Percentiles rank a stretch among this genome's conserved stretches.
These are phyloP conservation scores for Isaurus tuberculatus DNA, from an alignment of 92 coral and sea anemone species.

Conservation along the genomic window DNA sequence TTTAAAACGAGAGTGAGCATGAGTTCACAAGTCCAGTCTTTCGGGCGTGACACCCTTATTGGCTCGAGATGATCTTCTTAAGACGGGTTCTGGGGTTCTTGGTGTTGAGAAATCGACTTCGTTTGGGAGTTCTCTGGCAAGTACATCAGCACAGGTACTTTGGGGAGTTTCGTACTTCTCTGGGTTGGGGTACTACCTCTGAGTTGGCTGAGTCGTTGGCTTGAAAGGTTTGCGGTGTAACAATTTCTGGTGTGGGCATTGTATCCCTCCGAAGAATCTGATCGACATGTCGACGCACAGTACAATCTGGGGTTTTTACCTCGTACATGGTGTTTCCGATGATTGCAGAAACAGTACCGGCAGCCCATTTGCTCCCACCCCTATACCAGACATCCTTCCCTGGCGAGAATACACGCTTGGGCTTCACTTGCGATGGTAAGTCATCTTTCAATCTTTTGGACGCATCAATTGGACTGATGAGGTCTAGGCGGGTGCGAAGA, in stretches of 20 bases:
- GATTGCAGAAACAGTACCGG: conserved; percentile 13
- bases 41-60: too few species aligned
- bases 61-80: too few species aligned
- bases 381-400: conserved; percentile 18
- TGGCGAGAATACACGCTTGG: conserved; percentile 22
- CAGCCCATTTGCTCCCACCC: conserved; percentile 14
- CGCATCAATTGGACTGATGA: conserved; percentile 19
- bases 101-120: too few species aligned
- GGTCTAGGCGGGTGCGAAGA: conserved; percentile 32
- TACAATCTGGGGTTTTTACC: conserved; percentile 14
- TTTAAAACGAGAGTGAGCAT: too few species aligned
- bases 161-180: too few species aligned
- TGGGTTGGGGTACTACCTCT: neutral
- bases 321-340: too few species aligned
- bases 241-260: conserved; percentile 9
- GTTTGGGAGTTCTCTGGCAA: too few species aligned
- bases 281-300: conserved; percentile 11
- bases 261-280: conserved; percentile 10
- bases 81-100: too few species aligned
- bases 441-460: conserved; percentile 15
- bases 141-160: too few species aligned
- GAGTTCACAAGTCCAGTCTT: too few species aligned
- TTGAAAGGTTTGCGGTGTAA: conserved; percentile 2
- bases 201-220: conserved; percentile 23
- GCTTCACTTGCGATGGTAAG: conserved; percentile 7